A percentile compares a stretch with the other conserved stretches of the same genome.
Evolutionary conservation across 2,113 vertebrate species (phyloP).

Genomic region (Condylura cristata): DNA sequence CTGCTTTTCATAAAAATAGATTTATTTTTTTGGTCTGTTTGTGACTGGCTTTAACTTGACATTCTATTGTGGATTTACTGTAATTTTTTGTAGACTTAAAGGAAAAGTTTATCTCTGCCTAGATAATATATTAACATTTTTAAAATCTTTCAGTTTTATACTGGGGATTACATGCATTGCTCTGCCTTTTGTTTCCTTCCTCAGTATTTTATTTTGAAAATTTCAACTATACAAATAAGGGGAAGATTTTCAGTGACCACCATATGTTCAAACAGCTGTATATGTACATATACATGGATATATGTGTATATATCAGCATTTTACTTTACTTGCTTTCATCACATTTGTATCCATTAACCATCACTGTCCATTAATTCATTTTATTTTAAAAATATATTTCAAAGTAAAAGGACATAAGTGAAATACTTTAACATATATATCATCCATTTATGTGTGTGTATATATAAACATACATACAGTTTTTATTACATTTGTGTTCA

Average conservation of each 20-base stretch:
- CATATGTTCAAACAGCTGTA: neutral
- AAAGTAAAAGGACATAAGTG: neutral
- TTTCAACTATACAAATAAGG: neutral
- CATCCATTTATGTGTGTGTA: neutral
- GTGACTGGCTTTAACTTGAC: neutral
- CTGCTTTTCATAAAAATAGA: neutral
- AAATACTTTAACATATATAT: neutral
- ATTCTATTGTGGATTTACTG: neutral
- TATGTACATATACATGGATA: neutral
- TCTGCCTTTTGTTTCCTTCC: neutral
- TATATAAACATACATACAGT: neutral
- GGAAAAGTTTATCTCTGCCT: neutral
- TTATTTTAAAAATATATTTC: neutral
- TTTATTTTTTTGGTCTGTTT: neutral
- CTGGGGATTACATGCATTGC: neutral
- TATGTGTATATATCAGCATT: neutral
- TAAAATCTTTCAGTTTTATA: neutral
- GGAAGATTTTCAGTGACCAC: neutral
- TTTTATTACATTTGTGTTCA: neutral
- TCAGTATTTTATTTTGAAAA: neutral
- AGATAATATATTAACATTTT: neutral
- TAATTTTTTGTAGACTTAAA: neutral
- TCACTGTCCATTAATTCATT: neutral
- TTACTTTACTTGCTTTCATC: neutral
- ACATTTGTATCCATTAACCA: neutral